A percentile compares a stretch with the other conserved stretches of the same genome.
Evolutionary conservation across 2,113 vertebrate species (phyloP).

Genomic region (Diadophis punctatus): DNA sequence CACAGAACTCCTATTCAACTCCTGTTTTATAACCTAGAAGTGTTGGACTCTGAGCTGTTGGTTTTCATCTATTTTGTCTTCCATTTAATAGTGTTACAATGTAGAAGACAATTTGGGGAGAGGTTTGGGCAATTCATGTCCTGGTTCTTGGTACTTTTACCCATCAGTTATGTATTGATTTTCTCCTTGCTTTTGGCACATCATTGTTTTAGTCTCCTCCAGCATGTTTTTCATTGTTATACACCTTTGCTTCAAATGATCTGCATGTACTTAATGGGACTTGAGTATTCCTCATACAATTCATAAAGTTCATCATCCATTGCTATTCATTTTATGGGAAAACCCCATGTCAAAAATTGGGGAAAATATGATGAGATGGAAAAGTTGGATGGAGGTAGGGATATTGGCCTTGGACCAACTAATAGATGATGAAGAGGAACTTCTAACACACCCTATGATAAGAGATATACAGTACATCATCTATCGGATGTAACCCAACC

Average conservation of each 20-base stretch:
- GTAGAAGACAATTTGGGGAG: neutral
- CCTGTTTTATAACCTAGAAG: neutral
- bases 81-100: neutral
- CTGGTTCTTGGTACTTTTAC: neutral
- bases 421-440: too few relatives aligned
- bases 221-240: neutral
- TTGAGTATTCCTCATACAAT: neutral
- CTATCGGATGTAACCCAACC: too few relatives aligned
- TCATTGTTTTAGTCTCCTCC: neutral
- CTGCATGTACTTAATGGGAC: neutral
- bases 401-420: too few relatives aligned
- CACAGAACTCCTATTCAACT: neutral
- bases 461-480: too few relatives aligned
- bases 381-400: too few relatives aligned
- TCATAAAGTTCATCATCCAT: neutral
- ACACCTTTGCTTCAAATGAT: neutral
- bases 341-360: too few relatives aligned
- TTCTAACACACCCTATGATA: too few relatives aligned
- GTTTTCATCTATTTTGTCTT: neutral
- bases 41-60: neutral
- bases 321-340: too few relatives aligned
- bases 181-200: neutral
- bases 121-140: neutral
- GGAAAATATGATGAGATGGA: too few relatives aligned
- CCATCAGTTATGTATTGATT: neutral